These are phyloP conservation scores for Drosophila macrospina DNA, from an alignment of 2,888 invertebrate species.

Conservation along the genomic window DNA sequence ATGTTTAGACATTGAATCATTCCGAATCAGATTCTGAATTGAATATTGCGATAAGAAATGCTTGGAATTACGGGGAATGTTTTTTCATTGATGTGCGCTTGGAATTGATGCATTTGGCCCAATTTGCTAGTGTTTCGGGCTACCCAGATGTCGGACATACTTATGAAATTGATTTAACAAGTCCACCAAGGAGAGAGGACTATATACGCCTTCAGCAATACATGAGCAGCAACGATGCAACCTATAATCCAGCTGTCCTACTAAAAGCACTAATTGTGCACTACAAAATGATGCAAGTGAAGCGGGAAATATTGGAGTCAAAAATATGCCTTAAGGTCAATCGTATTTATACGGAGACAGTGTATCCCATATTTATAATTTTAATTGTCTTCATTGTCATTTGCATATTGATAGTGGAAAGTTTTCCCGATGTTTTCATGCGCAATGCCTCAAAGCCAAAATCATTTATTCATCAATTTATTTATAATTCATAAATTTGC, in stretches of 20 bases:
- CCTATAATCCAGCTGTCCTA: neutral
- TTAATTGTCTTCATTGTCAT: neutral
- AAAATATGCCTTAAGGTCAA: too few species aligned
- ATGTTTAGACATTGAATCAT: neutral
- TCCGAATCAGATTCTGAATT: neutral
- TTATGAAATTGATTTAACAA: constrained; percentile 5
- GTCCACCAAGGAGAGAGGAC: neutral
- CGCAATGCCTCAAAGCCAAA: too few species aligned
- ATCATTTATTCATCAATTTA: neutral
- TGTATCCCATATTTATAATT: neutral
- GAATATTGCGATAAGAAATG: too few species aligned
- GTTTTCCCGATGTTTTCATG: neutral
- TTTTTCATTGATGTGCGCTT: neutral
- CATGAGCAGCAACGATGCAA: neutral
- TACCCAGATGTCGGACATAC: neutral
- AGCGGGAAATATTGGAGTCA: neutral
- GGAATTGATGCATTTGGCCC: neutral
- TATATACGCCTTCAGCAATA: neutral
- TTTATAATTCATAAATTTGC: neutral
- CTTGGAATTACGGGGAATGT: neutral
- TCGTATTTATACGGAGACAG: too few species aligned
- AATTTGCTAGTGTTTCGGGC: neutral
- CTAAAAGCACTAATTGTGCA: neutral
- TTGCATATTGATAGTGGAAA: neutral
- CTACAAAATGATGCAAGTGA: neutral